These are phyloP conservation scores for Picathartes gymnocephalus DNA, from an alignment of 2,113 vertebrate species.

Conservation along the genomic window DNA sequence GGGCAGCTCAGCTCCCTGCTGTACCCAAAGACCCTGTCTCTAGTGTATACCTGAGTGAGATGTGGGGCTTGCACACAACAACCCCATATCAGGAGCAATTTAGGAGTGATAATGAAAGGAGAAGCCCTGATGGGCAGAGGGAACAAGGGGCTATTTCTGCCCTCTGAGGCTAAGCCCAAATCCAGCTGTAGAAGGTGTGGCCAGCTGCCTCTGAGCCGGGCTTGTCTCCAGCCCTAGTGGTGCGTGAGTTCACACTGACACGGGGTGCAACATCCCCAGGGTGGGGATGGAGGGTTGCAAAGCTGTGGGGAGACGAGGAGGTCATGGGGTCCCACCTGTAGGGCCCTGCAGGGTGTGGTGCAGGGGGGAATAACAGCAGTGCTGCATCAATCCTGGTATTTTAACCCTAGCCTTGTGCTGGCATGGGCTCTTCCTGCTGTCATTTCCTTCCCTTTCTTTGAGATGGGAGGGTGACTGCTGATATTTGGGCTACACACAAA, in stretches of 20 bases:
- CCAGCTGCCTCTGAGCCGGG: fast-evolving
- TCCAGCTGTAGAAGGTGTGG: neutral
- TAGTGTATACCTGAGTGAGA: neutral
- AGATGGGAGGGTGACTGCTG: neutral
- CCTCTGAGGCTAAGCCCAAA: neutral
- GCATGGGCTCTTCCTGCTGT: neutral
- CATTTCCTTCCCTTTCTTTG: neutral
- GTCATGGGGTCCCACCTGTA: fast-evolving
- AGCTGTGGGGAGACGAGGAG: neutral
- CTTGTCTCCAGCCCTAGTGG: neutral
- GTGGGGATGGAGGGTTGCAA: neutral
- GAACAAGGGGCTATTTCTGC: neutral
- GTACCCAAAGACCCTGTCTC: neutral
- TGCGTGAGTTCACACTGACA: neutral
- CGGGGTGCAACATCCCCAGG: neutral
- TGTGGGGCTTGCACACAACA: neutral
- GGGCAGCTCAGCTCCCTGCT: neutral
- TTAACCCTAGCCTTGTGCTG: neutral
- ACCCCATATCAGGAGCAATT: neutral
- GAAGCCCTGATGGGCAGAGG: neutral
- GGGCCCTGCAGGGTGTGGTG: neutral
- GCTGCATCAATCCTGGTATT: neutral
- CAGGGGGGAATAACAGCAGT: neutral
- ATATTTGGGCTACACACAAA: neutral
- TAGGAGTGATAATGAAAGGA: neutral